A percentile compares a stretch with the other conserved stretches of the same genome.
Conservation (phyloP, 1,140 invertebrate species). For the Globodera ellingtonae region DNA sequence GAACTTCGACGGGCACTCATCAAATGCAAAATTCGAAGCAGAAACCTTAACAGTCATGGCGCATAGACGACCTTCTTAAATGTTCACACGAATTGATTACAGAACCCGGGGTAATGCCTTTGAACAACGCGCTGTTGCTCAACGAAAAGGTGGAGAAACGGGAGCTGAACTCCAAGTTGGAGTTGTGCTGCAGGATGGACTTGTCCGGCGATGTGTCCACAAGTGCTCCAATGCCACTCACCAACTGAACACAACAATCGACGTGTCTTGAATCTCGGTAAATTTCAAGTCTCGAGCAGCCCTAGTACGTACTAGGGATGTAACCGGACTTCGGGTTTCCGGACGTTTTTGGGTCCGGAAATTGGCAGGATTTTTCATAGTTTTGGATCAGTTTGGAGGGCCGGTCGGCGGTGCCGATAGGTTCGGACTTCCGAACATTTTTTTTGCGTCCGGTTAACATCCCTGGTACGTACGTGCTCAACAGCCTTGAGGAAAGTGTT, state of each 20-base stretch:
- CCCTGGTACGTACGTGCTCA: neutral
- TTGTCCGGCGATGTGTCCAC: neutral
- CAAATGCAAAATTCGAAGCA: too few relatives aligned
- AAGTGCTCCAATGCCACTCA: neutral
- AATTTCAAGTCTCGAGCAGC: neutral
- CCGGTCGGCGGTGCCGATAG: too few relatives aligned
- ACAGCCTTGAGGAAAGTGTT: neutral
- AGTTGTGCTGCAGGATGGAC: slow-evolving; percentile 11
- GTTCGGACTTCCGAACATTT: too few relatives aligned
- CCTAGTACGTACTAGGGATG: too few relatives aligned
- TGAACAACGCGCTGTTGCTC: neutral
- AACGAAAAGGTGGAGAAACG: slow-evolving; percentile 9
- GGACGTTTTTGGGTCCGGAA: too few relatives aligned
- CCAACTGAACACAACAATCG: neutral
- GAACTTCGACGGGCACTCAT: too few relatives aligned
- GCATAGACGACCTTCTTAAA: neutral
- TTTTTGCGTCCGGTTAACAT: too few relatives aligned
- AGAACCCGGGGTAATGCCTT: neutral
- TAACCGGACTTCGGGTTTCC: too few relatives aligned
- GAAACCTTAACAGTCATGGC: slow-evolving; percentile 6
- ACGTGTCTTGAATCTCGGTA: too few relatives aligned
- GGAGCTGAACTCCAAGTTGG: slow-evolving; percentile 3
- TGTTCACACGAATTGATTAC: neutral
- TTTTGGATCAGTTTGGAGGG: too few relatives aligned
- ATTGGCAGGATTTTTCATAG: too few relatives aligned